These are phyloP conservation scores for Atethmia centrago DNA, from an alignment of 2,888 invertebrate species.

Conservation along the genomic window DNA sequence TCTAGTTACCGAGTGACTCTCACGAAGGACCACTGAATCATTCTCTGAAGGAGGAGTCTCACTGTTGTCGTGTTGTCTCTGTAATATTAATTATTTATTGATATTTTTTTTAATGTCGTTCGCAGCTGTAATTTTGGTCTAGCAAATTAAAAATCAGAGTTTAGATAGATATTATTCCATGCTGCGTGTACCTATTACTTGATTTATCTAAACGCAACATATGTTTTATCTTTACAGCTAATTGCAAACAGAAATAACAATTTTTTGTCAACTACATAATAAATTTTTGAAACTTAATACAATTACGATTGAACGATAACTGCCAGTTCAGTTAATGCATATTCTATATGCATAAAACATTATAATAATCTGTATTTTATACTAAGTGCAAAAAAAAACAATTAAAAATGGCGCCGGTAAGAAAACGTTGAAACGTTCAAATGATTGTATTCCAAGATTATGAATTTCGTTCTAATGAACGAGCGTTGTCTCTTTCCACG, in stretches of 20 bases:
- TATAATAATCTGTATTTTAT: constrained; percentile 68
- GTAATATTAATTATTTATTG: no score
- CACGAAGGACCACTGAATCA: no score
- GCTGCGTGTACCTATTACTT: neutral
- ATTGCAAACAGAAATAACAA: constrained; percentile 57
- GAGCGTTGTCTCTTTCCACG: neutral
- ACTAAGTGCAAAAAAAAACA: constrained; percentile 52
- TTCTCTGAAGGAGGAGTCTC: no score
- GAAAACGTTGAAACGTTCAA: constrained; percentile 45
- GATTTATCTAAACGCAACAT: constrained; percentile 9
- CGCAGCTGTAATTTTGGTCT: no score
- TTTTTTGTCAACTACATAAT: constrained; percentile 45
- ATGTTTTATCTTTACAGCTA: constrained; percentile 33
- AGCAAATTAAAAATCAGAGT: no score
- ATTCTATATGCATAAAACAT: constrained; percentile 61
- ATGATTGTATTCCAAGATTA: constrained; percentile 5
- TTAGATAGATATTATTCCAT: neutral
- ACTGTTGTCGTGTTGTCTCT: no score
- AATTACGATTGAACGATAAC: constrained; percentile 42
- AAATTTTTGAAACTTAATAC: constrained; percentile 66
- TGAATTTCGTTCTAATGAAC: constrained; percentile 9
- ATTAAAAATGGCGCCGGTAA: constrained; percentile 34
- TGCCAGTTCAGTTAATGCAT: constrained; percentile 51
- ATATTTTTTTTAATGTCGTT: no score
- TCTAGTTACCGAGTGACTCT: no score